Percentiles rank a stretch among this genome's conserved stretches.
Evolutionary conservation across 2,797 vertebrate species (phyloP).

Genomic region (Simalia tracyae): DNA sequence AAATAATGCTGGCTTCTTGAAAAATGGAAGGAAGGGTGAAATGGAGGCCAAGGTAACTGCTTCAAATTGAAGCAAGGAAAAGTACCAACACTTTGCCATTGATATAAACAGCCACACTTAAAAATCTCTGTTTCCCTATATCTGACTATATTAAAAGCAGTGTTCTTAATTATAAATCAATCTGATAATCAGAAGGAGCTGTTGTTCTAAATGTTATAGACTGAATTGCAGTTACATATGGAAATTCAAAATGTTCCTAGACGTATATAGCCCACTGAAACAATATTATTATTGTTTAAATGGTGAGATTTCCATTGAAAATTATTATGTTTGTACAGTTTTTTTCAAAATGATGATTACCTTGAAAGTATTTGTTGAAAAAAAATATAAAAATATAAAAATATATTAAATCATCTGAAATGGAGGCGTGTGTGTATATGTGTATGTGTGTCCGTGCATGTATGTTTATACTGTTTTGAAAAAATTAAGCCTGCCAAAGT

Average conservation of each 20-base stretch:
- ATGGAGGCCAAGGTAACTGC: conserved; percentile 73
- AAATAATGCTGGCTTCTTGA: conserved; percentile 63
- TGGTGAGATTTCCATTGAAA: background rate
- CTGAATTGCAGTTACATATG: background rate
- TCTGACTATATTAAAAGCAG: conserved; percentile 57
- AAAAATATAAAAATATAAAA: background rate
- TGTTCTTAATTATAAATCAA: conserved; percentile 50
- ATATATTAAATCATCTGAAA: background rate
- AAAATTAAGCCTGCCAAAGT: background rate
- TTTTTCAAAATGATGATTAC: background rate
- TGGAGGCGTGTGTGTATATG: background rate
- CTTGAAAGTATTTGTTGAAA: background rate
- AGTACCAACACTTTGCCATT: conserved; percentile 69
- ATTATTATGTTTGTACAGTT: background rate
- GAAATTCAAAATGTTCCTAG: background rate
- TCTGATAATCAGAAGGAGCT: conserved; percentile 4
- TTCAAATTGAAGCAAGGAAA: conserved; percentile 75
- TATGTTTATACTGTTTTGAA: background rate
- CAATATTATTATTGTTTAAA: background rate
- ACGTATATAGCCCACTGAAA: background rate
- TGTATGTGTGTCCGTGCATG: no score
- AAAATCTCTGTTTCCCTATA: conserved; percentile 51
- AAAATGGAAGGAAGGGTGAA: conserved; percentile 70
- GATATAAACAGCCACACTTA: conserved; percentile 73
- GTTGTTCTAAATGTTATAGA: background rate